Base-by-base conservation (phyloP, 1,140 invertebrate species). In the Leptestheria dahalacensis region DNA sequence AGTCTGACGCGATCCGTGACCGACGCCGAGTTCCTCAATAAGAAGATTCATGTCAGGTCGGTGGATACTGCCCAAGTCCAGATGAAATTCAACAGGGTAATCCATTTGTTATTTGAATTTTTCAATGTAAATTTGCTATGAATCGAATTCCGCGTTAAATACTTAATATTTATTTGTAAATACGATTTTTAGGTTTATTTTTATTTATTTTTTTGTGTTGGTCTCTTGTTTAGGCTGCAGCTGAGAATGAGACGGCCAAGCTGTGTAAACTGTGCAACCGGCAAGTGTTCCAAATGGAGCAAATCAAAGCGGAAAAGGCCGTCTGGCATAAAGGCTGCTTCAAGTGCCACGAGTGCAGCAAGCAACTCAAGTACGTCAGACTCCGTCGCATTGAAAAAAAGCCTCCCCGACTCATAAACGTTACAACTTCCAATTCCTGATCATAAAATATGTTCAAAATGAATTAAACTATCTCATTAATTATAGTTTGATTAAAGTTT, bases 321-420 rank as follows among this genome's bases (percentile, higher is more conserved):
- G 77, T 86, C 52, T 95, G 88, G 82, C 91, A 95, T 71, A 92
- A 90, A 71, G 85, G 86, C 68, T 95, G 91, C 73, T 91, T 94
- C 77, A 77, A 87, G 64, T 95, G 91, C 68, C 79, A 80, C 49
- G 84, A 91, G 70, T 95, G 91, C 70, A 83, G 82, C 66, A 93
- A 91, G 72, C 84, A 85, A 66, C 77, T 94, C 57, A 91, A 82
- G 86, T 90, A 69, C 79, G 79, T 11, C 59, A 29, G n/a, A n/a
- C n/a, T n/a, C n/a, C n/a, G n/a, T n/a, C n/a, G n/a, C n/a, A n/a
- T n/a, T n/a, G n/a, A n/a, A n/a, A n/a, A n/a, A n/a, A n/a, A n/a
- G n/a, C n/a, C 46, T n/a, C n/a, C 11, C n/a, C 11, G 46, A 12
- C n/a, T 47, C 11, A n/a, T 47, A 47, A 47, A 47, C n/a, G 46